Evolutionary conservation across 2,888 invertebrate genomes (phyloP).

Genomic region (Scaptomyza caliginosa): DNA sequence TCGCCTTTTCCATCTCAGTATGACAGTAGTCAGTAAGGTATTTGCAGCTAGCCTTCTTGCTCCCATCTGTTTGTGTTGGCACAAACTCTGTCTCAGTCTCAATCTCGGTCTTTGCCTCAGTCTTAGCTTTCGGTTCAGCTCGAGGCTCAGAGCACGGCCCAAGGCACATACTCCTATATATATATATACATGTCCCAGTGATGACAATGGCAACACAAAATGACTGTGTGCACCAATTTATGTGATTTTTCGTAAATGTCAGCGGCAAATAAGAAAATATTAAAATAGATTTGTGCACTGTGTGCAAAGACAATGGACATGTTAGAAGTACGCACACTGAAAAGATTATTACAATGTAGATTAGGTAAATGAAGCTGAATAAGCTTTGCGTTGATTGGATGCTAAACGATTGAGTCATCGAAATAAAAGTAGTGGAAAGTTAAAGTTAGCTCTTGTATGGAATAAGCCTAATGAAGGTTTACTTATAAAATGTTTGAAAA

Average conservation of each 20-base stretch:
- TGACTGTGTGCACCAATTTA: conserved; percentile 76
- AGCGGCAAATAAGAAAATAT: conserved; percentile 80
- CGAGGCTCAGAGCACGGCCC: neutral
- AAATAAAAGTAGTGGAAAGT: neutral
- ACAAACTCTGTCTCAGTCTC: conserved; percentile 9
- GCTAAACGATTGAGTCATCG: conserved; percentile 31
- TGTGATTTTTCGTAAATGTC: conserved; percentile 76
- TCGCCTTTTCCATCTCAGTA: neutral
- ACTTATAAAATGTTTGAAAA: no score
- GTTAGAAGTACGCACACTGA: conserved; percentile 39
- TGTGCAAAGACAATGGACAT: conserved; percentile 64
- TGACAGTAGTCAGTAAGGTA: conserved; percentile 49
- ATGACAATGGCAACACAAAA: conserved; percentile 52
- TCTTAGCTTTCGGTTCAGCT: neutral
- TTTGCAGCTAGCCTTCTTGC: conserved; percentile 25
- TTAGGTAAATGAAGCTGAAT: conserved; percentile 33
- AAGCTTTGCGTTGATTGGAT: conserved; percentile 40
- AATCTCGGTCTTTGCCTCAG: neutral
- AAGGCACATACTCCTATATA: neutral
- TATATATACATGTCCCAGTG: conserved; percentile 1
- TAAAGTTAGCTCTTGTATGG: no score
- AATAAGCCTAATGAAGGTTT: no score
- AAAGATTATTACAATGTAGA: conserved; percentile 37
- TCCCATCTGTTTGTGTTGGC: conserved; percentile 17
- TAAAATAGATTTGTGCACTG: conserved; percentile 77